A percentile compares a stretch with the other conserved stretches of the same genome.
phyloP scores from a whole-genome alignment of 2,888 invertebrate genomes.

The Vanessa cardui region DNA sequence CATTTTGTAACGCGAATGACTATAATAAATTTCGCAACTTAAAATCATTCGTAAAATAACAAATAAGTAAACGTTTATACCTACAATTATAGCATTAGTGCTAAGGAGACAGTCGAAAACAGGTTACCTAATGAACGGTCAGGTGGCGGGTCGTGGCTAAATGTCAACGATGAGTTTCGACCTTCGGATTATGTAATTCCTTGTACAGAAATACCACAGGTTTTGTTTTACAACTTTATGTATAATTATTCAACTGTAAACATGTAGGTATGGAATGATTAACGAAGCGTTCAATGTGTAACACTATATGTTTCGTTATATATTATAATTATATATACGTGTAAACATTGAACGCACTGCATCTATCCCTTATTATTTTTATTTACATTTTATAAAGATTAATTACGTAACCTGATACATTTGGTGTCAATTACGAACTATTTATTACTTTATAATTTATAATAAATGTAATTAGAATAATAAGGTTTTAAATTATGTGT shows the following conservation, averaged over 20 bases:
- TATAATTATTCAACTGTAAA: background rate
- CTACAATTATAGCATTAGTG: slow-evolving; percentile 43
- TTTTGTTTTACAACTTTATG: slow-evolving; percentile 59
- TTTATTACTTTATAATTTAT: too few species aligned
- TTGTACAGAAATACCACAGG: slow-evolving; percentile 44
- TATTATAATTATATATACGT: too few species aligned
- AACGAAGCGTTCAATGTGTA: too few species aligned
- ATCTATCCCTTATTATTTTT: too few species aligned
- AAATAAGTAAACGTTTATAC: slow-evolving; percentile 28
- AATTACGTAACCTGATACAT: too few species aligned
- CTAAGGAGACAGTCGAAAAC: slow-evolving; percentile 52
- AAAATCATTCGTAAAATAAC: slow-evolving; percentile 5
- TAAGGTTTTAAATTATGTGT: too few species aligned
- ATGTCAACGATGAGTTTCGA: slow-evolving; percentile 74
- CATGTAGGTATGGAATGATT: background rate
- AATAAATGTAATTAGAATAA: too few species aligned
- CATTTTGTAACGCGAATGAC: background rate
- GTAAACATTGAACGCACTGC: too few species aligned
- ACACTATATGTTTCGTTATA: too few species aligned
- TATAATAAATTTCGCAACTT: background rate
- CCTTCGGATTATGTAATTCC: slow-evolving; percentile 73
- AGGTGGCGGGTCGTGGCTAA: slow-evolving; percentile 57
- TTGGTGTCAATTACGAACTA: too few species aligned
- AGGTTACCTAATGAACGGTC: slow-evolving; percentile 73
- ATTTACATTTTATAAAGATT: too few species aligned